phyloP scores from a whole-genome alignment of 2,113 vertebrate genomes.

The Tricholaema leucomelas region DNA sequence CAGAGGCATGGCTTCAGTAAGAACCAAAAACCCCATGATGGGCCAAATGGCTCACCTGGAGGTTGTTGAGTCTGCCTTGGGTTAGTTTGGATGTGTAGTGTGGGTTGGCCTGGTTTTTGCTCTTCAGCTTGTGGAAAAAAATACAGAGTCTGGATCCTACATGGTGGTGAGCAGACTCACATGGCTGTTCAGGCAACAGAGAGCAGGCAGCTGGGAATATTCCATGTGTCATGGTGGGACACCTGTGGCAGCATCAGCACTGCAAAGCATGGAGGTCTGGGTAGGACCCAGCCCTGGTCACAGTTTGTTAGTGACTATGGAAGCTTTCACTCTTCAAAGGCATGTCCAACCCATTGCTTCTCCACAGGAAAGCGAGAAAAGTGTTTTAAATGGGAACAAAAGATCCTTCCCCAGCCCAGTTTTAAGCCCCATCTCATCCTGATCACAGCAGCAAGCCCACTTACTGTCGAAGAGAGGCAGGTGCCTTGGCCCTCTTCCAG shows the following conservation, averaged over 20 bases:
- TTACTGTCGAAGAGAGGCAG: neutral
- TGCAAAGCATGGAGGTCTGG: neutral
- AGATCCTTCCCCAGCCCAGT: neutral
- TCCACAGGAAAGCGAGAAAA: neutral
- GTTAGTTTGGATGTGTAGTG: neutral
- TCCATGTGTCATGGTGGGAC: neutral
- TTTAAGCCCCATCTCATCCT: neutral
- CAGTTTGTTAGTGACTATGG: neutral
- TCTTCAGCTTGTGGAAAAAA: neutral
- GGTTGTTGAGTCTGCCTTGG: neutral
- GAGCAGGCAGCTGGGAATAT: neutral
- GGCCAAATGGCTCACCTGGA: neutral
- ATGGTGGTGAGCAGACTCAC: neutral
- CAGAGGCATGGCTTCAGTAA: neutral
- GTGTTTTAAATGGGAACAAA: neutral
- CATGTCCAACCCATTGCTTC: neutral
- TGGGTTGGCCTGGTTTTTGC: neutral
- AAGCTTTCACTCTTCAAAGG: neutral
- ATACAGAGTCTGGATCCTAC: neutral
- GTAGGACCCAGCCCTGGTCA: neutral
- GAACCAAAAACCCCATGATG: fast-evolving
- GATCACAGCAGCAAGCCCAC: neutral
- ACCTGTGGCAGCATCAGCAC: neutral
- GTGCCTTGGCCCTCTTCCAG: neutral
- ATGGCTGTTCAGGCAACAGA: neutral